These are phyloP conservation scores for Phortica magna DNA, from an alignment of 2,888 invertebrate species.

Conservation along the genomic window DNA sequence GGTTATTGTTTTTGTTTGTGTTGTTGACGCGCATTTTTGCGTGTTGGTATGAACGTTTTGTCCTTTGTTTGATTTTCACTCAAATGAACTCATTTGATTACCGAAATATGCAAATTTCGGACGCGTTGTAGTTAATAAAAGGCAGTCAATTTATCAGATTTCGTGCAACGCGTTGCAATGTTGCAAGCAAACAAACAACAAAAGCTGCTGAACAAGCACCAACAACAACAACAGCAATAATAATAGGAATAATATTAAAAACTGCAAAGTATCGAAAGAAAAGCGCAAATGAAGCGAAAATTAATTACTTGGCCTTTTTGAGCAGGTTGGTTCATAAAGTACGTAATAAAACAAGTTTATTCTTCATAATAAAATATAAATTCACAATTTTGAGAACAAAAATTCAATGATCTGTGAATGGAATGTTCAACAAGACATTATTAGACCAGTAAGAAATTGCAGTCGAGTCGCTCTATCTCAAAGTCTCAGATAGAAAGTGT, in stretches of 20 bases:
- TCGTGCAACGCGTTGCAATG: not conserved
- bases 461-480: too few relatives aligned
- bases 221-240: conserved; percentile 1
- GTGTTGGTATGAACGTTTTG: not conserved
- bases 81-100: not conserved
- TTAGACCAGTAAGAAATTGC: too few relatives aligned
- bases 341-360: too few relatives aligned
- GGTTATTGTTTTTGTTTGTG: not conserved
- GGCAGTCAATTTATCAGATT: conserved; percentile 35
- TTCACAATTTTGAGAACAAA: too few relatives aligned
- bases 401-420: too few relatives aligned
- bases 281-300: too few relatives aligned
- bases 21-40: conserved; percentile 16
- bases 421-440: too few relatives aligned
- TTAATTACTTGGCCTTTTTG: conserved; percentile 6
- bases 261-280: conserved; percentile 25
- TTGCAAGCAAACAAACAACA: conserved; percentile 20
- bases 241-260: not conserved
- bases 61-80: conserved; percentile 13
- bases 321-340: too few relatives aligned
- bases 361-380: too few relatives aligned
- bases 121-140: conserved; percentile 32
- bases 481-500: too few relatives aligned
- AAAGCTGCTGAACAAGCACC: not conserved
- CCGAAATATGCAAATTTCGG: conserved; percentile 2